Percentiles rank a stretch among this genome's conserved stretches.
Conservation (phyloP, 2,113 vertebrate genomes). For the Trematocara zebra region DNA sequence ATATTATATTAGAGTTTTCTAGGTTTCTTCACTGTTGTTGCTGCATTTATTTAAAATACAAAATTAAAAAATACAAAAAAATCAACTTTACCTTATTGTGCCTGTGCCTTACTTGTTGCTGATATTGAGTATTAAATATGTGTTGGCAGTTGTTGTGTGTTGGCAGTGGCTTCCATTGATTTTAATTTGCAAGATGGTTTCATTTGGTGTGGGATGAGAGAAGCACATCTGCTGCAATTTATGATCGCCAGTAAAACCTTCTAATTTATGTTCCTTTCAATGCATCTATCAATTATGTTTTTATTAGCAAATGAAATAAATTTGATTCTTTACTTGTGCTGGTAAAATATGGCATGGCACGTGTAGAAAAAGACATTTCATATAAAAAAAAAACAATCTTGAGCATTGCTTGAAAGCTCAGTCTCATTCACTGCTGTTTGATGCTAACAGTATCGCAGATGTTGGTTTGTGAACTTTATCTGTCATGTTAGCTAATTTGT, state of each 20-base stretch:
- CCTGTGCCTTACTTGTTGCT: neutral
- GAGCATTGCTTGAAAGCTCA: neutral
- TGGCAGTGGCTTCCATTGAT: neutral
- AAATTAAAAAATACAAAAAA: neutral
- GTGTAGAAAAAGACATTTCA: neutral
- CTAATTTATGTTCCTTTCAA: conserved; percentile 1
- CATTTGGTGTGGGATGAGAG: conserved; percentile 6
- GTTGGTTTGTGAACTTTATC: neutral
- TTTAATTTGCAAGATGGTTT: conserved; percentile 12
- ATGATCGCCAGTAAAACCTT: conserved; percentile 10
- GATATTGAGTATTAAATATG: neutral
- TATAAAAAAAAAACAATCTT: accelerated
- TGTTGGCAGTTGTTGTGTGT: neutral
- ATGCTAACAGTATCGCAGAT: neutral
- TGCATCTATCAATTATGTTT: conserved; percentile 4
- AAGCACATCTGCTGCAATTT: conserved; percentile 22
- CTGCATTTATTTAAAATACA: neutral
- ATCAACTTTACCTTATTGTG: neutral
- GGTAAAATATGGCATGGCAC: neutral
- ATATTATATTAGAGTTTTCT: neutral
- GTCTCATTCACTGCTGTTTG: neutral
- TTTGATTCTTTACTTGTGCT: neutral
- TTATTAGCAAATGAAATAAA: conserved; percentile 15
- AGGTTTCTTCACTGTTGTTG: neutral
- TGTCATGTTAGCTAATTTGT: neutral